These are phyloP conservation scores for Orthonyx spaldingii DNA, from an alignment of 2,113 vertebrate genomes.

Conservation along the genomic window DNA sequence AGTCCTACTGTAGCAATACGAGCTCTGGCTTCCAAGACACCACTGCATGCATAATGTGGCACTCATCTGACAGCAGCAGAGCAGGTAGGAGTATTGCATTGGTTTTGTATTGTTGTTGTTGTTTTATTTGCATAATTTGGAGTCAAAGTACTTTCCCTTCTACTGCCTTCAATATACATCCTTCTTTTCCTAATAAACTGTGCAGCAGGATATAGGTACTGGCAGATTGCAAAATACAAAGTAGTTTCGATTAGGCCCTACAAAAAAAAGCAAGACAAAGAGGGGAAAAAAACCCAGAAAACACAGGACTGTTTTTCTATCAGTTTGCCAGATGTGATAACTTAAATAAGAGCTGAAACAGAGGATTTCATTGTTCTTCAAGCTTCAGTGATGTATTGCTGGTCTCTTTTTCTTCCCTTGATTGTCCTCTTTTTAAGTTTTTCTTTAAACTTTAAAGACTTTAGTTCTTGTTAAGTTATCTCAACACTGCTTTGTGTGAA, in stretches of 20 bases:
- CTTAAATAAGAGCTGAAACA: constrained; percentile 7
- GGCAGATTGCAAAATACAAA: not conserved
- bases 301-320: not conserved
- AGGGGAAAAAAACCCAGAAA: not conserved
- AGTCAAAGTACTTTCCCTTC: not conserved
- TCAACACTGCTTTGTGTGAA: not conserved
- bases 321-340: not conserved
- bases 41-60: not conserved
- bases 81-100: not conserved
- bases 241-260: not conserved
- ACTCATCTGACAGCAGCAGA: not conserved
- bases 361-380: constrained; percentile 6
- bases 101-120: not conserved
- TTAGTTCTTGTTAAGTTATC: not conserved
- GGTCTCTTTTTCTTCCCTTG: not conserved
- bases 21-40: not conserved
- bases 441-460: constrained; percentile 14
- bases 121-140: not conserved
- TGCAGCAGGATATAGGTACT: not conserved
- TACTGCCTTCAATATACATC: not conserved
- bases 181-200: not conserved
- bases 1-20: not conserved
- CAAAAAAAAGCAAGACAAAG: not conserved
- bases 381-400: not conserved
- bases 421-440: not conserved